Evolutionary conservation across 2,888 invertebrate genomes (phyloP).

Genomic region (Leistus spinibarbis): DNA sequence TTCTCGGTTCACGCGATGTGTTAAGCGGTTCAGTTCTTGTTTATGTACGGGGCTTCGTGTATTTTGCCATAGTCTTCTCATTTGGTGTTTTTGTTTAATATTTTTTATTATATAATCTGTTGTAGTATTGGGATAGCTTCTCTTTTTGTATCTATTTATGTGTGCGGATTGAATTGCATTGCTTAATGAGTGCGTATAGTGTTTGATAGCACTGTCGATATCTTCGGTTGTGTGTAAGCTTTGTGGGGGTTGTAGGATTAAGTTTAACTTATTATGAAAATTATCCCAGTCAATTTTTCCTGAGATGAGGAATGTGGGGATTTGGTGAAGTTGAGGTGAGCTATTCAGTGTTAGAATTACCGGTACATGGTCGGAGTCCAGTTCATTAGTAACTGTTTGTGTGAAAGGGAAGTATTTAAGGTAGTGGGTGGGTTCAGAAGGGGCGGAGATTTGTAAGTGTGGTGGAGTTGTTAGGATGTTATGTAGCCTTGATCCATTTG

Average conservation of each 20-base stretch:
- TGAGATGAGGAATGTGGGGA: not conserved
- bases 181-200: not conserved
- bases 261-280: not conserved
- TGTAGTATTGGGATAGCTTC: not conserved
- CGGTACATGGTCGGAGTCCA: constrained; percentile 36
- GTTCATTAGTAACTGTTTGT: constrained; percentile 10
- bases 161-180: not conserved
- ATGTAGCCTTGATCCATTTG: no score
- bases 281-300: constrained; percentile 3
- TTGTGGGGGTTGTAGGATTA: not conserved
- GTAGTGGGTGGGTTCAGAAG: not conserved
- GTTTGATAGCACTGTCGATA: not conserved
- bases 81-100: constrained; percentile 30
- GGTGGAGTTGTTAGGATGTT: no score
- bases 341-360: no score
- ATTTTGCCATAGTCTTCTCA: constrained; percentile 24
- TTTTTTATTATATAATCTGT: constrained; percentile 15
- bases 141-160: not conserved
- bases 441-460: constrained; percentile 6
- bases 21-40: constrained; percentile 19
- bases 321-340: no score
- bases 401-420: not conserved
- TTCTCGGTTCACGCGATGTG: no score
- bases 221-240: not conserved
- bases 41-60: constrained; percentile 8